These are phyloP conservation scores for Calidris pygmaea DNA, from an alignment of 2,113 vertebrate species.

Conservation along the genomic window DNA sequence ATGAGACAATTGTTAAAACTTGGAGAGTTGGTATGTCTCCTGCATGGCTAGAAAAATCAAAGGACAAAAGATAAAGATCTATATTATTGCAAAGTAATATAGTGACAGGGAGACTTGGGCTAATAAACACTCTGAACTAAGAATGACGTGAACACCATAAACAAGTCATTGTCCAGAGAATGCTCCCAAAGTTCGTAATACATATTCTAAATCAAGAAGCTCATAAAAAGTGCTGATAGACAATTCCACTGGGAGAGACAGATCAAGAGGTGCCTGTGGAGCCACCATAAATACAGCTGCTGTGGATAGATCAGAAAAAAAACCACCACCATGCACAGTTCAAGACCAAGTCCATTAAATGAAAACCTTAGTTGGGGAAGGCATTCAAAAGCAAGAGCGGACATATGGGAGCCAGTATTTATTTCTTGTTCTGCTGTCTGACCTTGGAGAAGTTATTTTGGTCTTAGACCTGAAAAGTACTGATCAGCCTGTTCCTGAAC, in stretches of 20 bases:
- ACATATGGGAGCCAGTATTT: not conserved
- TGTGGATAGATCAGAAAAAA: not conserved
- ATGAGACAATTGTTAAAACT: slow-evolving; percentile 21
- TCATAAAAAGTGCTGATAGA: slow-evolving; percentile 39
- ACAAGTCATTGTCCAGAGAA: slow-evolving; percentile 28
- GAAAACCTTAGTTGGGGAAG: not conserved
- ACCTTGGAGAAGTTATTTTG: slow-evolving; percentile 42
- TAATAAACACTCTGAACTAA: slow-evolving; percentile 50
- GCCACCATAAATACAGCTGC: slow-evolving; percentile 35
- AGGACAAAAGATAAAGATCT: not conserved
- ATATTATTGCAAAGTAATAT: slow-evolving; percentile 36
- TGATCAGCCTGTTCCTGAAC: not conserved
- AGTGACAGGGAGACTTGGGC: not conserved
- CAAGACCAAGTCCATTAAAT: slow-evolving; percentile 32
- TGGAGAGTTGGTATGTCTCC: not conserved
- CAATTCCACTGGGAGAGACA: slow-evolving; percentile 19
- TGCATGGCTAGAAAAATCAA: not conserved
- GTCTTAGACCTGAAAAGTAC: not conserved
- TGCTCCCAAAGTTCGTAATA: not conserved
- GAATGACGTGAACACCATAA: slow-evolving; percentile 55
- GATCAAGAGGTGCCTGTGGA: slow-evolving; percentile 5
- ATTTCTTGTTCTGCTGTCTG: slow-evolving; percentile 15
- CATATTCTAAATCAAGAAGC: slow-evolving; percentile 59
- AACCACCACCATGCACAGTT: not conserved
- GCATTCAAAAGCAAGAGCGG: not conserved